Evolutionary conservation across 2,888 invertebrate genomes (phyloP), one percentile per base, ranked within the genome.

Genomic region (Xanthostigma xanthostigma): DNA sequence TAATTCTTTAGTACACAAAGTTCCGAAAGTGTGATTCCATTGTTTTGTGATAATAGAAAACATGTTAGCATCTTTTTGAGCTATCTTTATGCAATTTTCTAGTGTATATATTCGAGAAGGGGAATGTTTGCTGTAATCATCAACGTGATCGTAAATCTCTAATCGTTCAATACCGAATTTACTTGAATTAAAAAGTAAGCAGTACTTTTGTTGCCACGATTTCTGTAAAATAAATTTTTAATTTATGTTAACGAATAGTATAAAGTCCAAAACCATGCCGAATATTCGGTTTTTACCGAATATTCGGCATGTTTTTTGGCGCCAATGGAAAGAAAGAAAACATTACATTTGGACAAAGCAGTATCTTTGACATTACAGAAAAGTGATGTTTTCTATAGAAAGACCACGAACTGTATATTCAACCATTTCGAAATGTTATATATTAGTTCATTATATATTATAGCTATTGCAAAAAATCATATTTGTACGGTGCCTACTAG

Each of bases 51-150:
- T 78, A 58, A 91, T 79, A 55, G 78, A 76, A 51, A 68, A 65
- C 55, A 75, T 72, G 59, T 76, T 79, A 62, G 74, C 73, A 62
- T 68, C 66, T 53, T 60, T 63, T 64, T 79, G 77, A 53, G 79
- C 77, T 60, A 91, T 88, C 74, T 91, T 91, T 40, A 90, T 81
- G 64, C 90, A 90, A 63, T 89, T 85, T 69, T 89, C 88, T 47
- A 91, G 72, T 1, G 89, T 86, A 53, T 91, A 80, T 51, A 90
- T 88, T 62, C 81, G 79, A 34, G 66, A 63, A 36, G 82, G 78
- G 58, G 80, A 74, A 56, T 74, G 78, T 55, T 71, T 71, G 51
- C 74, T 67, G 14, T 74, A 74, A 60, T 87, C 86, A 54, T 85
- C 86, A 64, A 82, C 81, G 59, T 74, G 79, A 57, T 91, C 91